phyloP scores from a whole-genome alignment of 2,888 invertebrate species.

The Morpho achilles region DNA sequence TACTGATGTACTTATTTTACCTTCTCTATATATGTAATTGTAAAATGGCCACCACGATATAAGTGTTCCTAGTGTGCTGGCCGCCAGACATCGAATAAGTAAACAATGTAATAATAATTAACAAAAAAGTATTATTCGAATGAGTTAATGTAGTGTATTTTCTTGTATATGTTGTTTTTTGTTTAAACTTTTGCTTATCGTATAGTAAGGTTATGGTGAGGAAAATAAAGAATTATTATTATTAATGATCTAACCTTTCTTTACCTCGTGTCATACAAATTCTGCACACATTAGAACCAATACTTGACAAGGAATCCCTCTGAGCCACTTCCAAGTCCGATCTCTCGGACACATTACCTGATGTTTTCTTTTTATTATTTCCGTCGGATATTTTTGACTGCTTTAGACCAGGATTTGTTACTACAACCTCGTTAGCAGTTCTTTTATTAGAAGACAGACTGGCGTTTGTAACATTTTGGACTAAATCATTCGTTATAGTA shows the following conservation, averaged over 20 bases:
- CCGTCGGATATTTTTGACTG: conserved; percentile 41
- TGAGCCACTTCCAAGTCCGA: conserved; percentile 52
- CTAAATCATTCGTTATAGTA: conserved; percentile 32
- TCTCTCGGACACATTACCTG: conserved; percentile 51
- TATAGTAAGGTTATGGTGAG: too few relatives aligned
- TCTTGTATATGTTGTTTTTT: too few relatives aligned
- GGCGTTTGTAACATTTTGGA: conserved; percentile 38
- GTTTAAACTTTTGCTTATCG: too few relatives aligned
- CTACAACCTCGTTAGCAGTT: conserved; percentile 46
- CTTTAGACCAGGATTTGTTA: conserved; percentile 47
- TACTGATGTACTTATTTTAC: too few relatives aligned
- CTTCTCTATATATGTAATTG: too few relatives aligned
- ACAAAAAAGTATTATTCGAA: too few relatives aligned
- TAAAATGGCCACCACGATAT: too few relatives aligned
- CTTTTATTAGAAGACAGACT: conserved; percentile 33
- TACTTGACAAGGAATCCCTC: conserved; percentile 71
- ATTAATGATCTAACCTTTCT: conserved; percentile 49
- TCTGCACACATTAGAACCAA: conserved; percentile 81
- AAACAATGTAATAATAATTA: too few relatives aligned
- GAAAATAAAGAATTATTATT: too few relatives aligned
- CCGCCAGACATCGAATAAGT: too few relatives aligned
- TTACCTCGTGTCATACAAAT: conserved; percentile 80
- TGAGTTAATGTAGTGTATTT: too few relatives aligned
- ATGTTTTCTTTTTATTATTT: conserved; percentile 56
- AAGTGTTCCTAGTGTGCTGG: too few relatives aligned